A percentile compares a stretch with the other conserved stretches of the same genome.
These are phyloP conservation scores for Rhinatrema bivittatum DNA, from an alignment of 2,797 vertebrate species.

Conservation along the genomic window DNA sequence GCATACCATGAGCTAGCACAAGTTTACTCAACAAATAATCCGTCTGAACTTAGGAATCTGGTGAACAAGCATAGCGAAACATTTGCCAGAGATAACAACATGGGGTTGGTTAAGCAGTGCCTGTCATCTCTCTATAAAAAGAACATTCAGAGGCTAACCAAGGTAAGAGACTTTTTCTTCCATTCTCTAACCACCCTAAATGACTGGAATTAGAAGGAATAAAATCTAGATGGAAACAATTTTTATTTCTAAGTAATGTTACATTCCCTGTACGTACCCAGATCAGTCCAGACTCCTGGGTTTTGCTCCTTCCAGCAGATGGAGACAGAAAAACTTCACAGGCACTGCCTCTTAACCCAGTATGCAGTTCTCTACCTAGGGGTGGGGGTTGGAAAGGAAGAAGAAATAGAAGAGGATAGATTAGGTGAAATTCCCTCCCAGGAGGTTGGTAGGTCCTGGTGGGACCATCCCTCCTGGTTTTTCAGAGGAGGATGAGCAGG, in stretches of 20 bases:
- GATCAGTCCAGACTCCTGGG: no score
- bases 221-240: no score
- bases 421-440: no score
- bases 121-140: slow-evolving; percentile 97
- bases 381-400: slow-evolving; percentile 13
- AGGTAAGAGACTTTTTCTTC: slow-evolving; percentile 59
- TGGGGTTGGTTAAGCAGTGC: slow-evolving; percentile 95
- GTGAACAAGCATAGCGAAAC: slow-evolving; percentile 92
- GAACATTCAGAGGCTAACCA: slow-evolving; percentile 97
- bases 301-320: no score
- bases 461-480: no score
- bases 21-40: slow-evolving; percentile 93
- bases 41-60: slow-evolving; percentile 81
- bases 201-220: background rate
- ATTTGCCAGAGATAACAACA: slow-evolving; percentile 90
- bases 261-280: no score
- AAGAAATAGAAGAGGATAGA: slow-evolving; percentile 11
- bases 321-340: no score
- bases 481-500: no score
- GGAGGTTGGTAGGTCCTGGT: no score
- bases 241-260: no score
- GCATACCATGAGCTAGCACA: slow-evolving; percentile 96
- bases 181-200: background rate
- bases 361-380: slow-evolving; percentile 17
- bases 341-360: no score